These are phyloP conservation scores for Brachynemurus nebulosus DNA, from an alignment of 2,888 invertebrate genomes.

Conservation along the genomic window DNA sequence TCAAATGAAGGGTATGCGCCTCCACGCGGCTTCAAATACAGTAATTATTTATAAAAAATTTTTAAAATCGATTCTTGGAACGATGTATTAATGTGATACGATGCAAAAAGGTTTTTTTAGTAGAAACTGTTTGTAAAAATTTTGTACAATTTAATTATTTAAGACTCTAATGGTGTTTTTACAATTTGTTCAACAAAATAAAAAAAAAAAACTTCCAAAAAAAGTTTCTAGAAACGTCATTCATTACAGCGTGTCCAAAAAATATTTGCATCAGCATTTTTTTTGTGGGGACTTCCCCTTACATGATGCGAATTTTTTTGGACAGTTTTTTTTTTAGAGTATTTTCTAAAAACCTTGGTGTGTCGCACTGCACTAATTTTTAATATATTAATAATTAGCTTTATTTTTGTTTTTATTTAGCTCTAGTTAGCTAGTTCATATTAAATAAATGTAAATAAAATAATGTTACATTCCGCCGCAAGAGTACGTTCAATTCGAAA, in stretches of 20 bases:
- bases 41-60: too few species aligned
- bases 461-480: conserved; percentile 10
- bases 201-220: conserved; percentile 1
- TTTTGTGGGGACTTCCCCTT: too few species aligned
- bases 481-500: too few species aligned
- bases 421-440: neutral
- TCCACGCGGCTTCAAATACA: too few species aligned
- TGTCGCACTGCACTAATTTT: conserved; percentile 2
- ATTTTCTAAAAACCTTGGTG: neutral
- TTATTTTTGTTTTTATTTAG: conserved; percentile 5
- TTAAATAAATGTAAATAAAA: conserved; percentile 7
- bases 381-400: neutral
- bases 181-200: neutral
- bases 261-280: too few species aligned
- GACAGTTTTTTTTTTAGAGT: too few species aligned
- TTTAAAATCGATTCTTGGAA: too few species aligned
- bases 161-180: too few species aligned
- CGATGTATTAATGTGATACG: neutral
- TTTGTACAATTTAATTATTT: neutral
- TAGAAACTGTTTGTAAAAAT: neutral
- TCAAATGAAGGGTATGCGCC: too few species aligned
- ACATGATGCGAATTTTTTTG: too few species aligned
- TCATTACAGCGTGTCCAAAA: too few species aligned
- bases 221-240: too few species aligned
- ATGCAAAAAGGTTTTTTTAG: conserved; percentile 2